Evolutionary conservation across 2,113 vertebrate species (phyloP).

Genomic region (Centropristis striata): DNA sequence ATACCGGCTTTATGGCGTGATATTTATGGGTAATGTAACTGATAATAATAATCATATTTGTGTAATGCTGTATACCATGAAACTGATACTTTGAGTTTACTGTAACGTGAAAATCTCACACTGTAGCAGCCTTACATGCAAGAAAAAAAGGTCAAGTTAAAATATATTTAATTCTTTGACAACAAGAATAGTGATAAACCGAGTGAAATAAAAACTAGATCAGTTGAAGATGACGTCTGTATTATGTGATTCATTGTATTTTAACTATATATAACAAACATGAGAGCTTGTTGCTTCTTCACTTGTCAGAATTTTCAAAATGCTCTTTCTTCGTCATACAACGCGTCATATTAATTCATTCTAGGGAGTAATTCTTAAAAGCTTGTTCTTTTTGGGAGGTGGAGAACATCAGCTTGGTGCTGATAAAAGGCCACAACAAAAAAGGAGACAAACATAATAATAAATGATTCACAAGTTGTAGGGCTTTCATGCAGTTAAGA

Average conservation of each 20-base stretch:
- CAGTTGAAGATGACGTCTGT: not conserved
- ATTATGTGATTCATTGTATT: not conserved
- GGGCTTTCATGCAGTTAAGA: slow-evolving; percentile 13
- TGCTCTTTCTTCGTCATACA: not conserved
- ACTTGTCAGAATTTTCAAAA: slow-evolving; percentile 10
- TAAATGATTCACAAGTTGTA: slow-evolving; percentile 27
- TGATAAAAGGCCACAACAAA: slow-evolving; percentile 48
- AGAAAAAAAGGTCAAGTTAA: too few species aligned
- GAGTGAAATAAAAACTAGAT: too few species aligned
- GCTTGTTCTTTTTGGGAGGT: not conserved
- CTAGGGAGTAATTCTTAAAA: slow-evolving; percentile 26
- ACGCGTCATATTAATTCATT: slow-evolving; percentile 20
- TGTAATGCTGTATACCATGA: too few species aligned
- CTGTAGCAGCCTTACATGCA: too few species aligned
- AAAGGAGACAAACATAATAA: slow-evolving; percentile 1
- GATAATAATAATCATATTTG: too few species aligned
- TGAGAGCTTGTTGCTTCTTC: not conserved
- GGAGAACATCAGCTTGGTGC: not conserved
- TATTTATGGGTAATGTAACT: too few species aligned
- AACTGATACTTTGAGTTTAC: too few species aligned
- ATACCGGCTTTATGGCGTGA: too few species aligned
- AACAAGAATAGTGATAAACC: too few species aligned
- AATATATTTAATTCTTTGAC: too few species aligned
- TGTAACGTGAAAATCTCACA: too few species aligned
- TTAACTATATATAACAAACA: not conserved